These are phyloP conservation scores for Uria lomvia DNA, from an alignment of 2,113 vertebrate species.

Conservation along the genomic window DNA sequence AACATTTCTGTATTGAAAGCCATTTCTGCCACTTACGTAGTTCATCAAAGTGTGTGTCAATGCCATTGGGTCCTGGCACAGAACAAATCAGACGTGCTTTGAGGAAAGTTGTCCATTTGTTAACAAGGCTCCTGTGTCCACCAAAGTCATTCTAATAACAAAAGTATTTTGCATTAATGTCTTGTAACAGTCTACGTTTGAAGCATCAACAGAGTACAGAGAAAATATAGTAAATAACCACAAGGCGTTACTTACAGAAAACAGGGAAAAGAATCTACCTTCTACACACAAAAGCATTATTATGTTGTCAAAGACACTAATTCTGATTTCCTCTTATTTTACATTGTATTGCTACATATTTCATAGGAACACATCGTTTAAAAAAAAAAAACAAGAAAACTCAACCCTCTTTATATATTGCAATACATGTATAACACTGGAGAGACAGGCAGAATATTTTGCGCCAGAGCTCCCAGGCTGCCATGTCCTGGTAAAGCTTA, in stretches of 20 bases:
- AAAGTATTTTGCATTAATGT: not conserved
- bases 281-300: not conserved
- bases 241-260: not conserved
- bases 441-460: not conserved
- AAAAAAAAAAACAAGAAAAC: not conserved
- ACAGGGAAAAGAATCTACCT: not conserved
- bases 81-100: slow-evolving; percentile 96
- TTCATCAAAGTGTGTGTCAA: slow-evolving; percentile 98
- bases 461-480: not conserved
- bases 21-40: slow-evolving; percentile 82
- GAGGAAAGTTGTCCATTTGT: slow-evolving; percentile 98
- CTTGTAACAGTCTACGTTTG: not conserved
- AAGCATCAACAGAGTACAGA: not conserved
- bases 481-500: not conserved
- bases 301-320: not conserved
- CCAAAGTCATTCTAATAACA: slow-evolving; percentile 91
- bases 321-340: not conserved
- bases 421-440: not conserved
- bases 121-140: slow-evolving; percentile 95
- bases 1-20: not conserved
- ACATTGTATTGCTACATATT: not conserved
- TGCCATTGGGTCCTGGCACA: slow-evolving; percentile 93
- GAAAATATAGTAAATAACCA: not conserved
- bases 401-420: not conserved
- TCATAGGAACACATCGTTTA: not conserved